These are phyloP conservation scores for Sitobion miscanthi DNA, from an alignment of 1,140 invertebrate species.

Conservation along the genomic window DNA sequence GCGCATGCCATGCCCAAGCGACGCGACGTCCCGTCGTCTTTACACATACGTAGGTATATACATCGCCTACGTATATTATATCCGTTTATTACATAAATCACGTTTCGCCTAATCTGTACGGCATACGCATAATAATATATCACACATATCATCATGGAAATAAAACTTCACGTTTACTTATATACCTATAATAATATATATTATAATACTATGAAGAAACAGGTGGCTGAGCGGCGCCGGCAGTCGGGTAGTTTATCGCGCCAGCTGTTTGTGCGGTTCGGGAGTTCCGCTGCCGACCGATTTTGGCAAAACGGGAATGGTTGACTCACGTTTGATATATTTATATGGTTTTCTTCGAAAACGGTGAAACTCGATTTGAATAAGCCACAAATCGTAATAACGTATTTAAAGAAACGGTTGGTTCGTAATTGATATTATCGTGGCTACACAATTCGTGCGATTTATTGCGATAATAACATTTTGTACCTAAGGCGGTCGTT, in stretches of 20 bases:
- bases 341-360: neutral
- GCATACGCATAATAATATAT: slow-evolving; percentile 17
- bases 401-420: neutral
- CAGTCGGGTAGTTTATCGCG: neutral
- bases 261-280: neutral
- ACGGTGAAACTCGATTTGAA: neutral
- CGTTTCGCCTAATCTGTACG: slow-evolving; percentile 41
- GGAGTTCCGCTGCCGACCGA: neutral
- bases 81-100: slow-evolving; percentile 49
- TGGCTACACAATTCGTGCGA: neutral
- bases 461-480: neutral
- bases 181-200: neutral
- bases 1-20: neutral
- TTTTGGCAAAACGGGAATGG: neutral
- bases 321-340: neutral
- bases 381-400: neutral
- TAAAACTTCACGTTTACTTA: slow-evolving; percentile 12
- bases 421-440: neutral
- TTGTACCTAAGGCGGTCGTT: neutral
- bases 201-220: neutral
- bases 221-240: neutral
- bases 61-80: neutral
- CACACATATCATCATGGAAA: neutral
- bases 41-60: neutral
- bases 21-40: neutral